Percentiles rank a stretch among this genome's conserved stretches.
Conservation (phyloP, 1,140 invertebrate species). For the Laupala kohalensis region DNA sequence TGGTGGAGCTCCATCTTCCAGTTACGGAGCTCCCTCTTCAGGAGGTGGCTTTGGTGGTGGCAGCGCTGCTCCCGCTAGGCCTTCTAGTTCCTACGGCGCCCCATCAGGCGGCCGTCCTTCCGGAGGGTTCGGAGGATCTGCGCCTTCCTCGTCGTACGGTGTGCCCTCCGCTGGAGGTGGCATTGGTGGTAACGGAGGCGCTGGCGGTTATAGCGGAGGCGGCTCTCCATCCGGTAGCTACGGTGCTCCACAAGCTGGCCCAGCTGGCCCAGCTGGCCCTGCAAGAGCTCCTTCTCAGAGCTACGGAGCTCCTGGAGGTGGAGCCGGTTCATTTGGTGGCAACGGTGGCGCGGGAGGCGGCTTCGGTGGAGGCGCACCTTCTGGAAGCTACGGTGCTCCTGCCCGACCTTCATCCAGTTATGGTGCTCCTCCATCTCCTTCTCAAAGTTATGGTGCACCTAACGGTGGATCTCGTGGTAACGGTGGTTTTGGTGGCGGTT, state of each 20-base stretch:
- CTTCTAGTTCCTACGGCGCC: conserved; percentile 16
- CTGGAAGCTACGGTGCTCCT: neutral
- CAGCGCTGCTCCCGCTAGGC: conserved; percentile 5
- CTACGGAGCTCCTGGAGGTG: neutral
- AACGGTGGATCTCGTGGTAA: neutral
- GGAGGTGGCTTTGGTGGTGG: neutral
- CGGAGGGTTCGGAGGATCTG: too few relatives aligned
- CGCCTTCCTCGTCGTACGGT: conserved; percentile 5
- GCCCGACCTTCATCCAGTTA: neutral
- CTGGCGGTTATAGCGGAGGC: conserved; percentile 20
- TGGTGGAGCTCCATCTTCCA: neutral
- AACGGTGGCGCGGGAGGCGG: neutral
- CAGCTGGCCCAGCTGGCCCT: conserved; percentile 5
- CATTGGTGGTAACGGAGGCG: too few relatives aligned
- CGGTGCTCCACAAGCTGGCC: conserved; percentile 18
- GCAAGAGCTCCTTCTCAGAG: neutral
- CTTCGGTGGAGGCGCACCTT: conserved; percentile 1
- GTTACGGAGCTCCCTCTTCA: neutral
- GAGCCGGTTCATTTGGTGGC: too few relatives aligned
- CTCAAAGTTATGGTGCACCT: neutral
- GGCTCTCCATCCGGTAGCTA: conserved; percentile 24
- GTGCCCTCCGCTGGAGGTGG: conserved; percentile 13
- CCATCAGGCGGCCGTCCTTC: too few relatives aligned
- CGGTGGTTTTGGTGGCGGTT: neutral
- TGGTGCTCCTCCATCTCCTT: neutral